Base-by-base conservation (phyloP, 2,797 vertebrate genomes). In the Smutsia gigantea region DNA sequence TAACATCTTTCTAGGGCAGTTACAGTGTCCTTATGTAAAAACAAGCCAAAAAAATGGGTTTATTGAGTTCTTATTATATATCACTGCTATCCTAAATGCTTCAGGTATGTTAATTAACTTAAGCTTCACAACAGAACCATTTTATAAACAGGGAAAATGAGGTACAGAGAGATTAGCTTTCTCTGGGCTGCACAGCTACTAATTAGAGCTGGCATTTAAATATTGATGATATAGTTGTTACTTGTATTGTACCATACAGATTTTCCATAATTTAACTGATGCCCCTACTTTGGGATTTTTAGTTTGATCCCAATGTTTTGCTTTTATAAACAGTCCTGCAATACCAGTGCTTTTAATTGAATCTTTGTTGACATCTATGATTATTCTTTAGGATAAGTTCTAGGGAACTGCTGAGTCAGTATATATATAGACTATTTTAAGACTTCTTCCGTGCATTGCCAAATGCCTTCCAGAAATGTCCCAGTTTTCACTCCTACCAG, bases 261-360 rank as follows among this genome's bases (percentile, higher is more conserved):
- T 90, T 75, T 90, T 68, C 25, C 21, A 42, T 69, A 77, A 88
- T 29, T 71, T 83, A 49, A 96, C 71, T 78, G 34, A 68, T 79
- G 89, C 18, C 4, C 13, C 19, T 55, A 77, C 63, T 96, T 34
- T n/a, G 86, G 49, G 14, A 93, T 55, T 95, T 90, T 95, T 55
- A 83, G 55, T 72, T 90, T 91, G n/a, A 42, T 78, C n/a, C 61
- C 34, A 71, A 37, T 17, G 42, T 87, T 94, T 96, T 93, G 55
- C 31, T 95, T 82, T 90, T 74, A 46, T 86, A 34, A 94, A 81
- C 39, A 75, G 46, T 68, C 7, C 11, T 18, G 18, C 57, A 72
- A 49, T 71, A 37, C 29, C 68, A 55, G 42, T 75, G 31, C 39
- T 95, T 92, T 74, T 74, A 66, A 37, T 90, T n/a, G 69, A 72